Evolutionary conservation across 1,140 invertebrate genomes (phyloP).

Genomic region (Cepaea nemoralis): DNA sequence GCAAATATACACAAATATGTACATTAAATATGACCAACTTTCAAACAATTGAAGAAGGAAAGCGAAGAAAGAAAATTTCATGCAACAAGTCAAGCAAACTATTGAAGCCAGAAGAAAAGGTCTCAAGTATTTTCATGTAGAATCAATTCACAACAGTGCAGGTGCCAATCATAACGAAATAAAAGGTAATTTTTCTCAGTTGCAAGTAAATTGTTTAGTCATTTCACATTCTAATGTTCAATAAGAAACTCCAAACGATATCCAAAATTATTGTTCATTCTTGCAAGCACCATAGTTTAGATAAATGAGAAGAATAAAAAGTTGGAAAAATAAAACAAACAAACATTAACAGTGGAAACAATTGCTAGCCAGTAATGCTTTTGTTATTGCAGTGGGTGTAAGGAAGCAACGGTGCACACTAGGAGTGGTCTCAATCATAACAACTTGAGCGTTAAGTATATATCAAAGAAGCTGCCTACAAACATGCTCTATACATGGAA

Average conservation of each 20-base stretch:
- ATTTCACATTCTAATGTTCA: too few relatives aligned
- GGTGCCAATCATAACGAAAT: not conserved
- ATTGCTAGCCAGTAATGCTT: constrained; percentile 30
- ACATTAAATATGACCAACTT: constrained; percentile 21
- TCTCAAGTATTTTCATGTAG: not conserved
- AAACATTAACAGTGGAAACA: not conserved
- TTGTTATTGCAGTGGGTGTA: constrained; percentile 29
- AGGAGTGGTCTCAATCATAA: not conserved
- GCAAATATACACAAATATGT: constrained; percentile 35
- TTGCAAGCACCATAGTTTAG: not conserved
- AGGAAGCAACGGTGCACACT: not conserved
- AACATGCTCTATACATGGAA: constrained; percentile 29
- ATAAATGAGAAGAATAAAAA: too few relatives aligned
- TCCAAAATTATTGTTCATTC: not conserved
- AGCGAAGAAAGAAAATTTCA: not conserved
- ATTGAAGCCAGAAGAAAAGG: not conserved
- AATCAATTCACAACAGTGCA: not conserved
- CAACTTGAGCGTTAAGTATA: constrained; percentile 24
- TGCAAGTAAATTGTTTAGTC: too few relatives aligned
- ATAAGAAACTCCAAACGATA: not conserved
- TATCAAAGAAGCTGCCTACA: constrained; percentile 37
- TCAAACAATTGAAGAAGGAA: not conserved
- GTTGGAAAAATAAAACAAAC: not conserved
- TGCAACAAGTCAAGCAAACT: not conserved
- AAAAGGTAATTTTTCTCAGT: not conserved